Base-by-base conservation (phyloP, 2,888 invertebrate species). In the Oscheius sp. region DNA sequence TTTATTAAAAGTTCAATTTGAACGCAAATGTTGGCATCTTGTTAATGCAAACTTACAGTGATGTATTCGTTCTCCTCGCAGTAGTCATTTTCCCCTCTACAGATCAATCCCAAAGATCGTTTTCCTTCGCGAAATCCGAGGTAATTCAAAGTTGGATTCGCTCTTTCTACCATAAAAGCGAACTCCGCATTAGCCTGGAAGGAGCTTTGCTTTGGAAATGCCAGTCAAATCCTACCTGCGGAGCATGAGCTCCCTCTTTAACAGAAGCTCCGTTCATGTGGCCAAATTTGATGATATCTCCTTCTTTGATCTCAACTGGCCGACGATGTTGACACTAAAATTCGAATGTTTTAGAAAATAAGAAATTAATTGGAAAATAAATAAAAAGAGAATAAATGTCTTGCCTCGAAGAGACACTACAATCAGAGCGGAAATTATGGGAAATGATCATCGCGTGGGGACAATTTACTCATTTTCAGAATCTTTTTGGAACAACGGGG, bases 231-330 rank as follows among this genome's bases (percentile, higher is more conserved):
- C n/a, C 4, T 31, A 75, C 69, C 57, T 74, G 72, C 0, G 71
- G 66, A 2, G 70, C 71, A 0, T 17, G 5, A 5, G 48, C 10
- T 12, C 87, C 88, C 15, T 87, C 86, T 48, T 84, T 81, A 33
- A 88, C 84, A 55, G 87, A 86, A 53, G 86, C 86, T 10, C 88
- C 88, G 78, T 88, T 88, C 20, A 86, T 84, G 73, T 88, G 88
- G 8, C 88, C 88, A 78, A 88, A 88, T n/a, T 87, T 88, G 53
- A 88, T 83, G 37, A 85, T 84, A 71, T 88, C 88, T 5, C 87
- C 87, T 50, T 84, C 82, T 27, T 83, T 78, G 45, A 88, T 75
- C 12, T 76, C 3, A 17, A 29, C 23, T 6, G 33, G 34, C 6
- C 20, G n/a, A 17, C 39, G 27, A 3, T 34, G 8, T 33, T 31